Base-by-base conservation (phyloP, 2,888 invertebrate genomes). In the Limulus polyphemus region DNA sequence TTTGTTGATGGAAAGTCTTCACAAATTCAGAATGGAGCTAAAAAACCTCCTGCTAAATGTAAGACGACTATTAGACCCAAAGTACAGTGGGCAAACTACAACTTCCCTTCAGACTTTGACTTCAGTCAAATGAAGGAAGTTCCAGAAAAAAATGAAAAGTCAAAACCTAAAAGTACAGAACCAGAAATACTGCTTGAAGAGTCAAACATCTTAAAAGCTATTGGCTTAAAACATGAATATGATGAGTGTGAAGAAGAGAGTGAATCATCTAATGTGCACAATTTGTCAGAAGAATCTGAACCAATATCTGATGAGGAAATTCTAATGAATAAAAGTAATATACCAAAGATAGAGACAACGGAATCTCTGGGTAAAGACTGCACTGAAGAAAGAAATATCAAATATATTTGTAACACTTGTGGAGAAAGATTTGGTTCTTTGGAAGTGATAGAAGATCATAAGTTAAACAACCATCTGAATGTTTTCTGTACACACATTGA, bases 401-500 rank as follows among this genome's bases (percentile, higher is more conserved):
- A 56, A 73, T 90, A 86, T 74, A 83, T 94, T 10, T 95, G 94
- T 75, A 87, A 87, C 61, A 88, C 89, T 48, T 95, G 94, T 74
- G 87, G 87, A 46, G 82, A 84, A 51, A 85, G 85, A 74, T 84
- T 77, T 64, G 68, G 69, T 47, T 76, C 76, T 70, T 78, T 87
- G 59, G 85, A 85, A 71, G 82, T 84, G n/a, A 80, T 92, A 60
- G 82, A 89, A 65, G 84, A 88, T 58, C 94, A 95, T 77, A 89
- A 90, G 76, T 82, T 83, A 65, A 80, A 83, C 62, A 82, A 83
- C 60, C 94, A 95, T 77, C 88, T 90, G 13, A 86, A 89, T 70
- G 88, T 91, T 4, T 86, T 87, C 80, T 88, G 90, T 67, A 87
- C 87, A 46, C 73, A 72, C 58, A 59, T 76, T 11, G 75, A 76